Evolutionary conservation across 2,113 vertebrate species (phyloP), one percentile per base, ranked within the genome.

Genomic region (Merops nubicus): DNA sequence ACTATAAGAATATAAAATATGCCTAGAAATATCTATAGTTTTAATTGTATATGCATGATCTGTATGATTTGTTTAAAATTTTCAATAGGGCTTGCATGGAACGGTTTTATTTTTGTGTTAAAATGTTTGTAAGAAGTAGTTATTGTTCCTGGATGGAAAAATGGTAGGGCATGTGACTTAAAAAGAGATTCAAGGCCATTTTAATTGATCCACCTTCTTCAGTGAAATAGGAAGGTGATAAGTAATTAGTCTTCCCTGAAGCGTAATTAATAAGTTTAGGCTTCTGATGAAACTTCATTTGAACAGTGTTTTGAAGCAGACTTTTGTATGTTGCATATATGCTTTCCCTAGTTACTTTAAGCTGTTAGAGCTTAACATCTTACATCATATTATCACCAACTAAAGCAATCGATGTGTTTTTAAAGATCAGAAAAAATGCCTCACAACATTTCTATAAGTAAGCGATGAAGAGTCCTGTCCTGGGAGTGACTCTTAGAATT

Each of bases 201-300:
- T 95, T 86, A 91, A 92, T 84, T 88, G 79, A 91, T 96, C 59
- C 18, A 26, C 15, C 93, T 96, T 96, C 83, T 94, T 92, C 12
- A 5, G 73, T 92, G 73, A 86, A 95, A 53, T 84, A 91, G 82
- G 80, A 92, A 91, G 76, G 79, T 83, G 81, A 78, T 72, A 93
- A 90, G 85, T 96, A 95, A 94, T 94, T 97, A 89, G 90, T 84
- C 65, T 95, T 96, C 45, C 84, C 85, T 91, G 64, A 87, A 91
- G 76, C 79, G 91, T 91, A 87, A 91, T 96, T 93, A 91, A 60
- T 65, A 96, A 90, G 75, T 91, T 91, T 77, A 74, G 59, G 60
- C 64, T 93, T 94, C 78, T 79, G 60, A 60, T 95, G 75, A 89
- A 96, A 95, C 89, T 95, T 96, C 80, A 87, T 91, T 93, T 95